A percentile compares a stretch with the other conserved stretches of the same genome.
Conservation (phyloP, 1,140 invertebrate species). For the Camponotus vicinus region DNA sequence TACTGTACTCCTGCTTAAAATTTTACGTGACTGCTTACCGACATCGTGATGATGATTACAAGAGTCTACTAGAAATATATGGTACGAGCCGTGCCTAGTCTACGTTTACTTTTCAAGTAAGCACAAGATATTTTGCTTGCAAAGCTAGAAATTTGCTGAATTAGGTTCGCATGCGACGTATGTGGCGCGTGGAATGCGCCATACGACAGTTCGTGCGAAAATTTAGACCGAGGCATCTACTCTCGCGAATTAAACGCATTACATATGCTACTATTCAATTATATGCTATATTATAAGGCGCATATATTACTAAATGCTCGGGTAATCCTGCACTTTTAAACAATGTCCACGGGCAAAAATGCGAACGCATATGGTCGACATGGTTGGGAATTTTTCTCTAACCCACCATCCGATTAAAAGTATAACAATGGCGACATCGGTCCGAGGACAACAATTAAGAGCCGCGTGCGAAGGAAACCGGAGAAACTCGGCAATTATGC, state of each 20-base stretch:
- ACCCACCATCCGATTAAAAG: slow-evolving; percentile 54
- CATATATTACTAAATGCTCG: slow-evolving; percentile 35
- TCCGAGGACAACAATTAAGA: slow-evolving; percentile 58
- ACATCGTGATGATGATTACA: background rate
- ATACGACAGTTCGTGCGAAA: slow-evolving; percentile 33
- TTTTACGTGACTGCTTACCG: background rate
- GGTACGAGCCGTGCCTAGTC: background rate
- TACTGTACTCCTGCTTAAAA: background rate
- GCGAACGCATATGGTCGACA: background rate
- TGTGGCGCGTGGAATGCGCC: background rate
- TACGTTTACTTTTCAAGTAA: background rate
- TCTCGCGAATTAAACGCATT: slow-evolving; percentile 24
- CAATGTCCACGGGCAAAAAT: slow-evolving; percentile 38
- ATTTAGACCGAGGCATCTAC: background rate
- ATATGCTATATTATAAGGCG: slow-evolving; percentile 7
- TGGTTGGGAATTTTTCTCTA: slow-evolving; percentile 47
- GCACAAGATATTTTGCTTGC: background rate
- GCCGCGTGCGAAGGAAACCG: slow-evolving; percentile 60
- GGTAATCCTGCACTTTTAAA: slow-evolving; percentile 26
- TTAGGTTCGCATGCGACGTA: background rate
- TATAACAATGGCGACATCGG: slow-evolving; percentile 60
- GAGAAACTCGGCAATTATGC: slow-evolving; percentile 66
- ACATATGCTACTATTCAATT: slow-evolving; percentile 13
- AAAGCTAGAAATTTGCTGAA: background rate
- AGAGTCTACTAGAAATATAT: background rate